Evolutionary conservation across 2,888 invertebrate species (phyloP).

Genomic region (Cataglyphis cursor): DNA sequence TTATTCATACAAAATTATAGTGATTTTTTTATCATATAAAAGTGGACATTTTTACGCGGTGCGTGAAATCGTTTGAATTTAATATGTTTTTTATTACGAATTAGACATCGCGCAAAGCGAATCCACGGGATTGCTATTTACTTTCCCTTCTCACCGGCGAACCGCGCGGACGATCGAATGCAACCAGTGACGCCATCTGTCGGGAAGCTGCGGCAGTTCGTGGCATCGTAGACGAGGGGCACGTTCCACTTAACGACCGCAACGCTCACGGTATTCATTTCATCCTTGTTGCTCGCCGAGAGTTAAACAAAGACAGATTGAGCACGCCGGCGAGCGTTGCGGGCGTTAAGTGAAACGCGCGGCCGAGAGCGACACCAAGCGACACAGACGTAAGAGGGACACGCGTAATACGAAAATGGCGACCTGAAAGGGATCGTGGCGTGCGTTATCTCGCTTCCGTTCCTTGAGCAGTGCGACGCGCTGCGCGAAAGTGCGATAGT

Average conservation of each 20-base stretch:
- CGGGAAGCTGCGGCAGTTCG: neutral
- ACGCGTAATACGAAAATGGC: conserved; percentile 84
- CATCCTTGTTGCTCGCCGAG: too few species aligned
- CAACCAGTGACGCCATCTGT: neutral
- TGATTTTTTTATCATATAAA: neutral
- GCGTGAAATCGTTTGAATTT: neutral
- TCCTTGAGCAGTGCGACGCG: conserved; percentile 65
- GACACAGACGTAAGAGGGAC: conserved; percentile 73
- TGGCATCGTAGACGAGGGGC: neutral
- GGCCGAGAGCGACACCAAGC: conserved; percentile 47
- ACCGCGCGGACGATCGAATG: too few species aligned
- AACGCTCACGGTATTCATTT: too few species aligned
- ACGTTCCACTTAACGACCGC: too few species aligned
- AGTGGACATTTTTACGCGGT: too few species aligned
- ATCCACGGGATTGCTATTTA: neutral
- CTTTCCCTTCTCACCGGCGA: neutral
- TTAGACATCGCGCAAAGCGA: neutral
- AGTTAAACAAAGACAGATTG: too few species aligned
- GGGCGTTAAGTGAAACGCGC: too few species aligned
- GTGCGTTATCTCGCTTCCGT: conserved; percentile 77
- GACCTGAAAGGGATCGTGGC: conserved; percentile 80
- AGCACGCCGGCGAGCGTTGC: too few species aligned
- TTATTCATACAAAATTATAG: neutral
- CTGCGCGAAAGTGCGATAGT: conserved; percentile 64
- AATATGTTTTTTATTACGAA: neutral